These are phyloP conservation scores for Ciconia maguari DNA, from an alignment of 2,113 vertebrate species.

Conservation along the genomic window DNA sequence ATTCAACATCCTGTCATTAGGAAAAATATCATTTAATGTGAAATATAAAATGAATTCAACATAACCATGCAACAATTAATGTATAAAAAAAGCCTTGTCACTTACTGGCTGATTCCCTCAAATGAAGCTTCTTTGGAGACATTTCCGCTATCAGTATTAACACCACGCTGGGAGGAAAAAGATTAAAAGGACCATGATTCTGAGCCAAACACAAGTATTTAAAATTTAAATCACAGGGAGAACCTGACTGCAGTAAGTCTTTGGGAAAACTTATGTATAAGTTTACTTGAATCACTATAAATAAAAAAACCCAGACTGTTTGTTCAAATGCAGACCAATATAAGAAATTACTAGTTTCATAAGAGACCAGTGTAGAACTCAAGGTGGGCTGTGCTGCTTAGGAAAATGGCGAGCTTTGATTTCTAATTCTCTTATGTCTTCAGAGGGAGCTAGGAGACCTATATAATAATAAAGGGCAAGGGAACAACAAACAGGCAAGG, in stretches of 20 bases:
- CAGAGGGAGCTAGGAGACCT: not conserved
- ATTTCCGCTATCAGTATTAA: conserved; percentile 91
- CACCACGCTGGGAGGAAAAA: conserved; percentile 75
- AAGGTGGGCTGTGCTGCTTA: not conserved
- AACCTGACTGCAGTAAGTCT: not conserved
- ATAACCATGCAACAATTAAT: not conserved
- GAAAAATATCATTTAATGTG: not conserved
- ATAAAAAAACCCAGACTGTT: not conserved
- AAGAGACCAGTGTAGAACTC: not conserved
- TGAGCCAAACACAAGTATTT: not conserved
- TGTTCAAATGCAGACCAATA: not conserved
- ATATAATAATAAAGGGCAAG: not conserved
- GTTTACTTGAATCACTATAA: not conserved
- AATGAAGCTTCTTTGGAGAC: conserved; percentile 89
- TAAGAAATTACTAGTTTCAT: not conserved
- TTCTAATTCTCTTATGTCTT: not conserved
- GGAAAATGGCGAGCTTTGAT: not conserved
- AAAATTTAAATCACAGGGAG: not conserved
- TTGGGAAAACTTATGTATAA: not conserved
- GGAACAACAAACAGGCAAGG: not conserved
- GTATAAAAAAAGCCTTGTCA: conserved; percentile 25
- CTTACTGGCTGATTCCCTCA: conserved; percentile 93
- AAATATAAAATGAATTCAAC: not conserved
- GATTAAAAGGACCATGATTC: not conserved
- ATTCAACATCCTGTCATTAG: not conserved